These are phyloP conservation scores for Plutella xylostella DNA, from an alignment of 2,888 invertebrate genomes.

Conservation along the genomic window DNA sequence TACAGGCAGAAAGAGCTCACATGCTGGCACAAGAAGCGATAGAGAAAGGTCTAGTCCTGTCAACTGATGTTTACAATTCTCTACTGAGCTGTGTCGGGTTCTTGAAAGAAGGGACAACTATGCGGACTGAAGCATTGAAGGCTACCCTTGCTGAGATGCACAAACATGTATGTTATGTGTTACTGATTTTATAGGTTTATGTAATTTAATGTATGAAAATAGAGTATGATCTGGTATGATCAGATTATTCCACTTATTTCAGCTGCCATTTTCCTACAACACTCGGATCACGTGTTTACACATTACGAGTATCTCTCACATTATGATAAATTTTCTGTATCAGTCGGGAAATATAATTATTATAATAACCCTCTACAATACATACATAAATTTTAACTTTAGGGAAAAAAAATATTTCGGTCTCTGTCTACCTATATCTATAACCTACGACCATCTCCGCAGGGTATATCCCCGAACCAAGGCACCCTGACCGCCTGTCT, in stretches of 20 bases:
- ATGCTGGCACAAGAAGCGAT: constrained; percentile 74
- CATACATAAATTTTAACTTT: no score
- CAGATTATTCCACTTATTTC: no score
- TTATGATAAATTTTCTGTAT: no score
- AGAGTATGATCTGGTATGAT: no score
- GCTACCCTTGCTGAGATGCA: constrained; percentile 76
- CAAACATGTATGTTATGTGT: constrained; percentile 47
- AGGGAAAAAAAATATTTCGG: no score
- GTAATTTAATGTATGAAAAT: no score
- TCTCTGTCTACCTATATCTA: neutral
- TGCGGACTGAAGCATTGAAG: constrained; percentile 73
- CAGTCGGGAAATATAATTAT: no score
- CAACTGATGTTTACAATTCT: constrained; percentile 77
- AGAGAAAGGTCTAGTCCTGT: constrained; percentile 73
- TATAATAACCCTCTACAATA: no score
- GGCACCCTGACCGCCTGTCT: constrained; percentile 44
- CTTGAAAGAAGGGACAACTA: constrained; percentile 73
- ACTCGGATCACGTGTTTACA: no score
- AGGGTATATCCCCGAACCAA: constrained; percentile 51
- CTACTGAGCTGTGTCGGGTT: constrained; percentile 72
- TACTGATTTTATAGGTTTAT: no score
- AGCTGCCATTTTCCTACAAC: no score
- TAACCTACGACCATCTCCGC: constrained; percentile 12
- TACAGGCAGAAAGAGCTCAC: constrained; percentile 73
- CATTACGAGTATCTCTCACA: no score